phyloP scores from a whole-genome alignment of 1,140 invertebrate species.

The Dinoponera quadriceps region DNA sequence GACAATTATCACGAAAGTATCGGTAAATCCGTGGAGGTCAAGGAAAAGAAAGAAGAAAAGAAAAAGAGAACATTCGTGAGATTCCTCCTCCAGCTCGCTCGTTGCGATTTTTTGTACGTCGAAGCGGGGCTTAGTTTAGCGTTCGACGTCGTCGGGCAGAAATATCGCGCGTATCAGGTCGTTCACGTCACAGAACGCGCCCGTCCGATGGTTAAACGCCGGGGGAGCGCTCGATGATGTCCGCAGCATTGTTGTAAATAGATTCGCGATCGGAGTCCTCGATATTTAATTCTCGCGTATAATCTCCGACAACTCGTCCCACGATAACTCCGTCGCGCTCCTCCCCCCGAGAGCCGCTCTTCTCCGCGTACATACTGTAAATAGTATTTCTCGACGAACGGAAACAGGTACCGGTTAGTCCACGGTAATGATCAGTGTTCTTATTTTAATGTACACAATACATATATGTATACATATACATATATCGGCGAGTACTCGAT shows the following conservation, averaged over 20 bases:
- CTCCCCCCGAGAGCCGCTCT: conserved; percentile 18
- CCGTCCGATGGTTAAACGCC: neutral
- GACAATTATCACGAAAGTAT: too few species aligned
- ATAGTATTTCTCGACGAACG: conserved; percentile 7
- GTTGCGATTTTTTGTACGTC: too few species aligned
- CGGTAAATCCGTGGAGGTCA: too few species aligned
- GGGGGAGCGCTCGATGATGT: neutral
- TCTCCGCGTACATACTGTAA: conserved; percentile 22
- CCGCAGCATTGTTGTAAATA: conserved; percentile 67
- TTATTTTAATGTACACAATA: conserved; percentile 62
- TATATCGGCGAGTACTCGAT: neutral
- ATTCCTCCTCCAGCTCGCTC: too few species aligned
- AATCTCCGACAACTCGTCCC: neutral
- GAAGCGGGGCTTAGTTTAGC: too few species aligned
- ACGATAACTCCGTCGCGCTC: neutral
- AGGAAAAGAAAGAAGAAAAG: too few species aligned
- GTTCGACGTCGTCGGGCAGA: too few species aligned
- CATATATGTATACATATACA: conserved; percentile 8
- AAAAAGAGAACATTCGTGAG: too few species aligned
- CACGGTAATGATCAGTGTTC: conserved; percentile 74
- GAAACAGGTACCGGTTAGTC: conserved; percentile 60
- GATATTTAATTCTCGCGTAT: conserved; percentile 46
- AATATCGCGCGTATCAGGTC: too few species aligned
- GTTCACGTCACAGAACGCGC: neutral
- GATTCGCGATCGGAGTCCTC: conserved; percentile 32